phyloP scores from a whole-genome alignment of 2,113 vertebrate genomes.

The Gymnorhina tibicen region DNA sequence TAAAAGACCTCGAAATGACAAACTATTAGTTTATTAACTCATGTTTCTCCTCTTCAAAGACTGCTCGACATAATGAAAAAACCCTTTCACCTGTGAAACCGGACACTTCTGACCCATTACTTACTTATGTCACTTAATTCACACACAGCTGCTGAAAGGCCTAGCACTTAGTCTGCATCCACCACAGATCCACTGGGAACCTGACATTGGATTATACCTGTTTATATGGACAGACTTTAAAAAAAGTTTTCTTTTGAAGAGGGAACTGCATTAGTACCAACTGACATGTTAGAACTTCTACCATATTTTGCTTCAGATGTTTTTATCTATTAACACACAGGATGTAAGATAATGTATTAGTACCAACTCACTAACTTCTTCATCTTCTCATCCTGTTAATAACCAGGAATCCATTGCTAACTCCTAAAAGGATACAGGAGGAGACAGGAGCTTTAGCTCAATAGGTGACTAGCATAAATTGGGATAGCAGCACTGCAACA shows the following conservation, averaged over 20 bases:
- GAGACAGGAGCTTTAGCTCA: background rate
- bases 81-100: background rate
- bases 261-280: background rate
- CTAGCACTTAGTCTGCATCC: background rate
- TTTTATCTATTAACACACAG: background rate
- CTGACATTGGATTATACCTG: background rate
- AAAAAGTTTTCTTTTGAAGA: background rate
- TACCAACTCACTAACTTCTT: background rate
- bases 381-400: background rate
- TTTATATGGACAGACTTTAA: background rate
- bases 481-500: background rate
- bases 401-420: background rate
- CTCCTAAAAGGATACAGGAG: background rate
- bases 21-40: background rate
- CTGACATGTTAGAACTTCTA: background rate
- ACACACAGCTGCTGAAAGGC: background rate
- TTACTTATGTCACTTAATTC: background rate
- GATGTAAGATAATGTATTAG: background rate
- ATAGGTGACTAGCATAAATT: background rate
- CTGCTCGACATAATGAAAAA: background rate
- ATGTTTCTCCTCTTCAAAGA: background rate
- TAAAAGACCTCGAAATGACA: background rate
- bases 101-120: background rate
- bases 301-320: background rate
- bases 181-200: background rate